Evolutionary conservation across 2,113 vertebrate species (phyloP).

Genomic region (Phylloscopus whistleri): DNA sequence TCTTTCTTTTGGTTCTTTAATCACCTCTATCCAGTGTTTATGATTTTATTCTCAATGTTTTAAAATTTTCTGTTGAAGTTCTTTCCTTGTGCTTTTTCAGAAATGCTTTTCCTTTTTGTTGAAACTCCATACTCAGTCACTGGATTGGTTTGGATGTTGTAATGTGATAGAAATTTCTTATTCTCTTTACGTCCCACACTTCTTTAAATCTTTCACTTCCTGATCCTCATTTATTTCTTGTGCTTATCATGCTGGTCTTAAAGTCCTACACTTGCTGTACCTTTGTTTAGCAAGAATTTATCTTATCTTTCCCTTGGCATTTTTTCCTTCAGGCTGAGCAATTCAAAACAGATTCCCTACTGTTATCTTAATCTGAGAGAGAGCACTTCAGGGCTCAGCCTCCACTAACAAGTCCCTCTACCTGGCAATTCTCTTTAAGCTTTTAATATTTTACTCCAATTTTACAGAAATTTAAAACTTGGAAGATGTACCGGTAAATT

Average conservation of each 20-base stretch:
- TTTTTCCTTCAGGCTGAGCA: not conserved
- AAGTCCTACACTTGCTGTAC: not conserved
- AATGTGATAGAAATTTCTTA: not conserved
- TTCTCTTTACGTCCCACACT: not conserved
- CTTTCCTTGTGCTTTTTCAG: not conserved
- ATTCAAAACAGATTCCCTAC: slow-evolving; percentile 16
- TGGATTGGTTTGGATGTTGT: not conserved
- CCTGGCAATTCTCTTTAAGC: not conserved
- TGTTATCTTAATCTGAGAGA: slow-evolving; percentile 33
- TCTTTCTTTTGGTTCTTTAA: not conserved
- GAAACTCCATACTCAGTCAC: not conserved
- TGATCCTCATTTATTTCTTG: not conserved
- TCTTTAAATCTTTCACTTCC: not conserved
- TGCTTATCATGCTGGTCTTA: not conserved
- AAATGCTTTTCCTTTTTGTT: not conserved
- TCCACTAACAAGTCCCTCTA: not conserved
- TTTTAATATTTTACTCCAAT: not conserved
- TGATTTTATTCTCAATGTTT: not conserved
- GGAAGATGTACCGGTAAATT: not conserved
- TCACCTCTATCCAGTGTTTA: not conserved
- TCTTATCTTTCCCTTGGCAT: slow-evolving; percentile 1
- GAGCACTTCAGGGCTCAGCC: not conserved
- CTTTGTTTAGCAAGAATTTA: slow-evolving; percentile 27
- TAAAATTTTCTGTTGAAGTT: not conserved
- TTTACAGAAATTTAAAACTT: not conserved